Percentiles rank a stretch among this genome's conserved stretches.
These are phyloP conservation scores for Sebastolobus altivelis DNA, from an alignment of 2,797 vertebrate genomes.

Conservation along the genomic window DNA sequence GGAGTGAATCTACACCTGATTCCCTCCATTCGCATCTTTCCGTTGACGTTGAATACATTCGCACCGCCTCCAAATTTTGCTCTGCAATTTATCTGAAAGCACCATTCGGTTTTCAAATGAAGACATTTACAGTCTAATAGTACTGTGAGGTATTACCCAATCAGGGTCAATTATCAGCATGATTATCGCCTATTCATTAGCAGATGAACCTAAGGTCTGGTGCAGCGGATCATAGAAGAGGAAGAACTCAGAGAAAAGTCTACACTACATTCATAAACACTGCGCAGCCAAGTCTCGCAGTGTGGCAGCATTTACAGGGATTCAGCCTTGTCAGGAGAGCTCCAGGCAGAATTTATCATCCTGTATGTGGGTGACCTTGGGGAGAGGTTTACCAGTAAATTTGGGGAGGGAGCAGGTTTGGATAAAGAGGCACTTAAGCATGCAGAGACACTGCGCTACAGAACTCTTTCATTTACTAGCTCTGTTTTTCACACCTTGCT, in stretches of 20 bases:
- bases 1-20: background rate
- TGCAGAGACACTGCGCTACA: constrained; percentile 43
- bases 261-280: constrained; percentile 22
- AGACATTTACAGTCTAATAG: constrained; percentile 11
- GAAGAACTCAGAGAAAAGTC: constrained; percentile 9
- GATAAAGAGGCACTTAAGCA: constrained; percentile 54
- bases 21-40: constrained; percentile 19
- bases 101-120: constrained; percentile 10
- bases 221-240: background rate
- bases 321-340: constrained; percentile 73
- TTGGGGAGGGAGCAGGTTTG: constrained; percentile 46
- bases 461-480: constrained; percentile 52
- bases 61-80: constrained; percentile 9
- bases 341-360: constrained; percentile 77
- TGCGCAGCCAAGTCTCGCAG: background rate
- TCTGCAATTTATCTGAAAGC: constrained; percentile 23
- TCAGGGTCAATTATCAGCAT: constrained; percentile 34
- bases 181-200: constrained; percentile 3
- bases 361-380: constrained; percentile 76
- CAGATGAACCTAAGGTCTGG: background rate
- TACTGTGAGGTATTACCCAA: constrained; percentile 10
- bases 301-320: constrained; percentile 48
- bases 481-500: constrained; percentile 59
- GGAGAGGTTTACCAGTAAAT: constrained; percentile 75
- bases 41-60: background rate